Evolutionary conservation across 2,888 invertebrate genomes (phyloP).

Genomic region (Vandiemenella viatica): DNA sequence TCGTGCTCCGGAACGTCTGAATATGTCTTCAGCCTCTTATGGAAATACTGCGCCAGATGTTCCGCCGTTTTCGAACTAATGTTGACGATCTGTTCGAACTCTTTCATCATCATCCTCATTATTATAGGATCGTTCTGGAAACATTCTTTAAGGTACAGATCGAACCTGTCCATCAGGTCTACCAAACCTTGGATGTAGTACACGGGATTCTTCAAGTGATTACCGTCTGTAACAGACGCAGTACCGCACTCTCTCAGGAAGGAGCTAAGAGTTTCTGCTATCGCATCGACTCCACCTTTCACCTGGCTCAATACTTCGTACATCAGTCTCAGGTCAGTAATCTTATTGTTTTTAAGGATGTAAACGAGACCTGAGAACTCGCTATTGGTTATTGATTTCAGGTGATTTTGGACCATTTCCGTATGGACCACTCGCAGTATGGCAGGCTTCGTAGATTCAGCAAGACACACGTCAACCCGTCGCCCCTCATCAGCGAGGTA

Average conservation of each 20-base stretch:
- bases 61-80: background rate
- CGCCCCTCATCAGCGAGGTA: background rate
- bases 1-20: background rate
- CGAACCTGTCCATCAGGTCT: background rate
- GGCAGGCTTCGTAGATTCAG: background rate
- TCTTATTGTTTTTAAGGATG: background rate
- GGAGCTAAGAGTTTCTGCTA: background rate
- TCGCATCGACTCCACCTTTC: background rate
- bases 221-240: background rate
- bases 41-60: background rate
- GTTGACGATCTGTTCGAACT: background rate
- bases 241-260: background rate
- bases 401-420: background rate
- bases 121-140: background rate
- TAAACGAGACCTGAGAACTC: background rate
- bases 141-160: background rate
- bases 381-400: background rate
- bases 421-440: background rate
- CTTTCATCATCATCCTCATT: background rate
- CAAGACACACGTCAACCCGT: background rate
- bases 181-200: background rate
- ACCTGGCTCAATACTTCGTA: background rate
- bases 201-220: background rate
- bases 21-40: background rate
- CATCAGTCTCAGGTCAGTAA: background rate